Evolutionary conservation across 2,888 invertebrate genomes (phyloP).

Genomic region (Chesias legatella): DNA sequence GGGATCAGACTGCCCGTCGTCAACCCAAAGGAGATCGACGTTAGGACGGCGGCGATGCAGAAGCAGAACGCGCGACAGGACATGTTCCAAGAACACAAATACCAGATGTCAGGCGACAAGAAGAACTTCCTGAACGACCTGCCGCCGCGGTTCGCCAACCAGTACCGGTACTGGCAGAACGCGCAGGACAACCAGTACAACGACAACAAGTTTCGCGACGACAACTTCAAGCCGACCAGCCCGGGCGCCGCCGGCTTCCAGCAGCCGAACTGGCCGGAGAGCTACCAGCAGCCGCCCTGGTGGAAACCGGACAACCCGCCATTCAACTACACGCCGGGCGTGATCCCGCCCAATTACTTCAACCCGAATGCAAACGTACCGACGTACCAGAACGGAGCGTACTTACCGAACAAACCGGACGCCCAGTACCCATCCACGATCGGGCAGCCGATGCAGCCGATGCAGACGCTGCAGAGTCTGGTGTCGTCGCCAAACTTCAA

Average conservation of each 20-base stretch:
- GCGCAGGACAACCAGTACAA: constrained; percentile 57
- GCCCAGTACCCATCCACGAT: constrained; percentile 50
- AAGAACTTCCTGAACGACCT: constrained; percentile 69
- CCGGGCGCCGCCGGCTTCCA: constrained; percentile 34
- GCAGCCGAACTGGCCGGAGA: constrained; percentile 45
- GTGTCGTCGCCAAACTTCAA: constrained; percentile 61
- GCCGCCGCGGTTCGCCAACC: constrained; percentile 72
- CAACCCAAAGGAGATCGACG: constrained; percentile 76
- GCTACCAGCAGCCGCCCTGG: constrained; percentile 52
- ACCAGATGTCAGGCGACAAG: constrained; percentile 67
- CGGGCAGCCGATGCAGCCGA: constrained; percentile 58
- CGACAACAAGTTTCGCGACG: constrained; percentile 68
- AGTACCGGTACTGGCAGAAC: constrained; percentile 67
- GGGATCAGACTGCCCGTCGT: constrained; percentile 69
- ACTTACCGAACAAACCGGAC: constrained; percentile 42
- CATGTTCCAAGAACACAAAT: constrained; percentile 59
- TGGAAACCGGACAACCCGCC: constrained; percentile 59
- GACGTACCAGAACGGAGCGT: constrained; percentile 47
- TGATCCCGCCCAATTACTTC: constrained; percentile 54
- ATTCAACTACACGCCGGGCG: constrained; percentile 44
- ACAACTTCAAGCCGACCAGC: constrained; percentile 41
- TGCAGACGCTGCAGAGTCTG: constrained; percentile 54
- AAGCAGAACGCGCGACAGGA: constrained; percentile 68
- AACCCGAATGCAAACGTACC: constrained; percentile 41
- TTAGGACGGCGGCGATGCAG: constrained; percentile 70